Conservation (phyloP, 2,113 vertebrate species). For the Galemys pyrenaicus region DNA sequence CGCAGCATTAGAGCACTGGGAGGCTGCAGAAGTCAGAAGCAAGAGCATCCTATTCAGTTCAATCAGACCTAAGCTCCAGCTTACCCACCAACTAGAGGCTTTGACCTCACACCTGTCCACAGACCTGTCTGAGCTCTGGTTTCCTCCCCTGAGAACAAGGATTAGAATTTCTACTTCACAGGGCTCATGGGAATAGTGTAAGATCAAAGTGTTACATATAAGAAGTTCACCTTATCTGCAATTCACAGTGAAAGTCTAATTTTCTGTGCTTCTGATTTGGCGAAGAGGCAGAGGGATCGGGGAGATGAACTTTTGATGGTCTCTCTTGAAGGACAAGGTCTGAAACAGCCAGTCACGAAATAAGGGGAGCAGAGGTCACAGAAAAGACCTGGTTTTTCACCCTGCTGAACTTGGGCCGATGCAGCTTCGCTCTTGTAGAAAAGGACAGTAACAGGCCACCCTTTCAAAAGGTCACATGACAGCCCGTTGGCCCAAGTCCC, state of each 20-base stretch:
- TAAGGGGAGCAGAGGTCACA: not conserved
- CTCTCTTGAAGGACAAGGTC: slow-evolving; percentile 14
- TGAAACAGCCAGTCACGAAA: not conserved
- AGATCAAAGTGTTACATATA: not conserved
- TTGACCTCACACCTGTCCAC: not conserved
- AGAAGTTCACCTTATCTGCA: not conserved
- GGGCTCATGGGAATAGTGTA: no score
- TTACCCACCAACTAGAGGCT: not conserved
- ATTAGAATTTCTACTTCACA: not conserved
- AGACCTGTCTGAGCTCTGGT: not conserved
- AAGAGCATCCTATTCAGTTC: not conserved
- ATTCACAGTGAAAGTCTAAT: not conserved
- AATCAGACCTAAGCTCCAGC: not conserved
- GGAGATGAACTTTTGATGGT: not conserved
- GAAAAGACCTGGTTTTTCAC: not conserved
- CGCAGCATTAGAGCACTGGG: not conserved
- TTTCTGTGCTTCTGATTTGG: not conserved
- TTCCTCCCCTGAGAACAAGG: not conserved
- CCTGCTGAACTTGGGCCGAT: not conserved
- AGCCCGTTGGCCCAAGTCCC: not conserved
- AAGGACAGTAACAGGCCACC: not conserved
- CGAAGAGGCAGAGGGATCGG: not conserved
- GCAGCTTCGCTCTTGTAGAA: not conserved
- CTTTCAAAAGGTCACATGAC: not conserved
- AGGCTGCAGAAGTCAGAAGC: not conserved